These are phyloP conservation scores for Montipora capitata DNA, from an alignment of 92 coral and sea anemone species.

Conservation along the genomic window DNA sequence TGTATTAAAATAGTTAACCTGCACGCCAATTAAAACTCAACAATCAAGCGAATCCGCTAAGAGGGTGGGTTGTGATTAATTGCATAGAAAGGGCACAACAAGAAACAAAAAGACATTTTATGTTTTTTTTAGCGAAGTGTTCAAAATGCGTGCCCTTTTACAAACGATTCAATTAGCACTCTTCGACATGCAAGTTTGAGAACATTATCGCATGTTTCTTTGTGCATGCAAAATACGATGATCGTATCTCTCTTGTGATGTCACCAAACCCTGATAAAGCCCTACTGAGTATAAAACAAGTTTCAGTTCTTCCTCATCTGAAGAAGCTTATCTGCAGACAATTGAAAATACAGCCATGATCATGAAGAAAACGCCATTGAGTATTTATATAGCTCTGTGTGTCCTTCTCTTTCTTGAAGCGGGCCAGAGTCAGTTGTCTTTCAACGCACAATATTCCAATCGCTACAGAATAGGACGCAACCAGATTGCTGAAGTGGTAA, in stretches of 20 bases:
- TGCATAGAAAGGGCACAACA: neutral
- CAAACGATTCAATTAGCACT: neutral
- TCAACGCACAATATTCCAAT: neutral
- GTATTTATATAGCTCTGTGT: slow-evolving; percentile 4
- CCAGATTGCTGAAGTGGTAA: slow-evolving; percentile 27
- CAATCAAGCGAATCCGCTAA: neutral
- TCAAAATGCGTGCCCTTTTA: neutral
- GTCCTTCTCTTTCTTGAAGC: slow-evolving; percentile 9
- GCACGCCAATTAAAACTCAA: neutral
- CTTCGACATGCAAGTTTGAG: neutral
- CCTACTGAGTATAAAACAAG: slow-evolving; percentile 31
- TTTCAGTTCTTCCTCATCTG: neutral
- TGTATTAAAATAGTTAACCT: neutral
- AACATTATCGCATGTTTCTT: neutral
- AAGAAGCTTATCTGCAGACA: neutral
- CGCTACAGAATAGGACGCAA: slow-evolving; percentile 16
- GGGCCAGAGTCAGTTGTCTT: slow-evolving; percentile 28
- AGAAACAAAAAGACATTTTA: neutral
- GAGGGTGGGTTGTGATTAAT: too few species aligned
- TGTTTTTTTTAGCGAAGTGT: neutral
- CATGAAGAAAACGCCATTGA: slow-evolving; percentile 1
- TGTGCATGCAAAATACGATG: neutral
- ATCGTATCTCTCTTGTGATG: neutral
- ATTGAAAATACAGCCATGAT: neutral
- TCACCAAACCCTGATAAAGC: slow-evolving; percentile 14